Percentiles rank a stretch among this genome's conserved stretches.
Conservation (phyloP, 2,113 vertebrate genomes). For the Fulica atra region DNA sequence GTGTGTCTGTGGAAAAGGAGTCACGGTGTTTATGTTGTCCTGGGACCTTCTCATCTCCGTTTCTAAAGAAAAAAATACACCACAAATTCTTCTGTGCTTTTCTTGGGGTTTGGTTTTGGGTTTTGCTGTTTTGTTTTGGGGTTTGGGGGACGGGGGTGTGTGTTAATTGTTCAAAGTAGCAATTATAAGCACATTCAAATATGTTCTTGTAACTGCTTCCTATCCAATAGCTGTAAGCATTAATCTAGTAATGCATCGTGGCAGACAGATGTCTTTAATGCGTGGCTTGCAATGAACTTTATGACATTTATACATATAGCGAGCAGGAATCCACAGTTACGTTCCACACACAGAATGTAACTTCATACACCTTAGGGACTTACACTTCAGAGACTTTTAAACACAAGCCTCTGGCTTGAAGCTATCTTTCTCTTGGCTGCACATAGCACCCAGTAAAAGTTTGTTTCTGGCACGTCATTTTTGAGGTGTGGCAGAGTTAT, state of each 20-base stretch:
- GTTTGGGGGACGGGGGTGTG: no score
- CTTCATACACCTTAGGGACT: conserved; percentile 59
- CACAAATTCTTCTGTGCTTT: neutral
- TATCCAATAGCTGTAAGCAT: neutral
- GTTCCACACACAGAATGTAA: conserved; percentile 34
- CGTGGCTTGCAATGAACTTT: conserved; percentile 1
- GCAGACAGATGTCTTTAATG: neutral
- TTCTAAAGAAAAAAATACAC: neutral
- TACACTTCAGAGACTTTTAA: conserved; percentile 41
- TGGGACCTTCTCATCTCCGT: neutral
- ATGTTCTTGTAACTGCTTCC: neutral
- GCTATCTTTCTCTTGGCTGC: conserved; percentile 61
- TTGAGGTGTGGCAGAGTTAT: conserved; percentile 62
- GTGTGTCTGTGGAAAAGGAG: neutral
- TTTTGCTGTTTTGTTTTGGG: no score
- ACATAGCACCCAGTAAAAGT: conserved; percentile 51
- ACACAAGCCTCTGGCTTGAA: conserved; percentile 36
- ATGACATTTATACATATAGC: neutral
- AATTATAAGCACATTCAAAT: neutral
- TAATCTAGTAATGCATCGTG: neutral
- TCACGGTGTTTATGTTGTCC: neutral
- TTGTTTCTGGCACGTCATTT: conserved; percentile 58
- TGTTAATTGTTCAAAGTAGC: neutral
- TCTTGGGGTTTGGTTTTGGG: neutral
- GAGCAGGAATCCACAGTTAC: conserved; percentile 8